Conservation (phyloP, 2,797 vertebrate genomes). For the Yasuhikotakia modesta region DNA sequence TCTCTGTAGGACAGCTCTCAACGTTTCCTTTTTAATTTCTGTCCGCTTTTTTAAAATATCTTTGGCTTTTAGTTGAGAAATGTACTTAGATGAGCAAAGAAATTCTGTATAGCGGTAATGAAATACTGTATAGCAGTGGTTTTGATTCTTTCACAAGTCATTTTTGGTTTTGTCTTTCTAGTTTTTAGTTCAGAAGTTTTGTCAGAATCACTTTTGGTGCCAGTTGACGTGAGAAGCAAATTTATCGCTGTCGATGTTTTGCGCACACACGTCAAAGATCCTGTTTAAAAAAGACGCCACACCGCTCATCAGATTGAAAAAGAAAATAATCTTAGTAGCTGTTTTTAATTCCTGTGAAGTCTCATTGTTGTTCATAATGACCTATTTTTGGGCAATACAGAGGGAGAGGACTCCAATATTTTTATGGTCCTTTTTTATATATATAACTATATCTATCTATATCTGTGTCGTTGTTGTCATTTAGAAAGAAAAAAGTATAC, state of each 20-base stretch:
- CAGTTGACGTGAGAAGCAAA: background rate
- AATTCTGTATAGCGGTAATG: slow-evolving; percentile 61
- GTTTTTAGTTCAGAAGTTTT: background rate
- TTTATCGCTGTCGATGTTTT: slow-evolving; percentile 67
- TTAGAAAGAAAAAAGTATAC: slow-evolving; percentile 76
- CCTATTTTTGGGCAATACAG: slow-evolving; percentile 99
- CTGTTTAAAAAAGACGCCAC: slow-evolving; percentile 60
- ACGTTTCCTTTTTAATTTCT: slow-evolving; percentile 73
- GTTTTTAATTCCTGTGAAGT: slow-evolving; percentile 90
- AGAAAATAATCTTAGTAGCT: slow-evolving; percentile 79
- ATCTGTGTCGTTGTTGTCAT: slow-evolving; percentile 84
- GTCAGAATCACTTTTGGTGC: background rate
- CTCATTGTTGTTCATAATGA: slow-evolving; percentile 93
- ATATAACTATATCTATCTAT: slow-evolving; percentile 64
- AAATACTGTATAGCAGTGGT: slow-evolving; percentile 65
- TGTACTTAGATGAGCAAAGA: slow-evolving; percentile 9
- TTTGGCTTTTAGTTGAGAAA: slow-evolving; percentile 59
- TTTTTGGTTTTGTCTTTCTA: background rate
- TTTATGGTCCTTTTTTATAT: slow-evolving; percentile 93
- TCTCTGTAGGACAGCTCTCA: slow-evolving; percentile 74
- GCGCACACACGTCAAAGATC: slow-evolving; percentile 54
- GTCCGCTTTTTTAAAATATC: slow-evolving; percentile 64
- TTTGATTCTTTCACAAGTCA: slow-evolving; percentile 64
- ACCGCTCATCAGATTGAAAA: slow-evolving; percentile 67
- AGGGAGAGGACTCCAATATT: slow-evolving; percentile 89